A percentile compares a stretch with the other conserved stretches of the same genome.
phyloP scores from a whole-genome alignment of 2,113 vertebrate genomes.

The Thalassoma bifasciatum region DNA sequence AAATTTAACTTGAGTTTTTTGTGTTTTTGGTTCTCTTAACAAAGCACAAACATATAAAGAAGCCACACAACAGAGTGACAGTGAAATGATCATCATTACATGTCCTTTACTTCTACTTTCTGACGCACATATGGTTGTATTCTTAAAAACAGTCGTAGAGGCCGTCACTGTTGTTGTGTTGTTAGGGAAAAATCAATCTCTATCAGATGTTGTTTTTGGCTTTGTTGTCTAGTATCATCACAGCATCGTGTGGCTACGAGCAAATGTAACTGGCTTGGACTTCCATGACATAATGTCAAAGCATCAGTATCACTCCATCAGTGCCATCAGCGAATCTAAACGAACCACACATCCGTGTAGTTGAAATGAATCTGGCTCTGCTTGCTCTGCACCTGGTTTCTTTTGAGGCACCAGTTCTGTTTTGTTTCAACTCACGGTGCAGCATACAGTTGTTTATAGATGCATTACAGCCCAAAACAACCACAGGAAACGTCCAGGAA shows the following conservation, averaged over 20 bases:
- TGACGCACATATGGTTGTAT: not conserved
- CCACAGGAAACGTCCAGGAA: too few relatives aligned
- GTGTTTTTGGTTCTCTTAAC: conserved; percentile 12
- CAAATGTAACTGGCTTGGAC: conserved; percentile 24
- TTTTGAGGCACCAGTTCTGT: not conserved
- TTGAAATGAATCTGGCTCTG: conserved; percentile 16
- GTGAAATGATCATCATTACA: not conserved
- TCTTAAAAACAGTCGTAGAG: not conserved
- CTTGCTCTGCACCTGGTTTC: conserved; percentile 17
- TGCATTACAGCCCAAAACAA: too few relatives aligned
- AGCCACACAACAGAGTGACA: not conserved
- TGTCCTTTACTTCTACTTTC: not conserved
- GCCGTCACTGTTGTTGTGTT: conserved; percentile 16
- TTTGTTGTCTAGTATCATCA: conserved; percentile 33
- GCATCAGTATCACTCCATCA: conserved; percentile 40
- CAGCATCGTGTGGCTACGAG: conserved; percentile 26
- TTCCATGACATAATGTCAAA: conserved; percentile 33
- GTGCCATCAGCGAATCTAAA: conserved; percentile 39
- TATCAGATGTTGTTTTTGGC: conserved; percentile 42
- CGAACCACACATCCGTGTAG: conserved; percentile 17
- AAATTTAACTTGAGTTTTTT: conserved; percentile 5
- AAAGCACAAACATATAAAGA: conserved; percentile 4
- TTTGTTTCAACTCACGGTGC: not conserved
- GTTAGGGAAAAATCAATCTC: not conserved
- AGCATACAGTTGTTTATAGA: not conserved